phyloP scores from a whole-genome alignment of 2,888 invertebrate species.

The Masnerella sp. region DNA sequence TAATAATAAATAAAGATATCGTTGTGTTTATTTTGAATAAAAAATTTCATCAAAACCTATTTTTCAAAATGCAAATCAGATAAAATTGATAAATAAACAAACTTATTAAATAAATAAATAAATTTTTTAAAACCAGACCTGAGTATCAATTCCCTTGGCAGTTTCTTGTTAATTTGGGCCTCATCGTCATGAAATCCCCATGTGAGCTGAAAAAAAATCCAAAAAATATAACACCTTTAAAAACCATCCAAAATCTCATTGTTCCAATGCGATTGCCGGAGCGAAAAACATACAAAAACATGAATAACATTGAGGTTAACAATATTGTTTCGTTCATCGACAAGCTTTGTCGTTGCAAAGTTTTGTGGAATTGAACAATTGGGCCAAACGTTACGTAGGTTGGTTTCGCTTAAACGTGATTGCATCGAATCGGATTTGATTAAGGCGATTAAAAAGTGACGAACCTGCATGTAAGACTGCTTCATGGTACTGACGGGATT shows the following conservation, averaged over 20 bases:
- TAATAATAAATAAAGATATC: too few species aligned
- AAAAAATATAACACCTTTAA: background rate
- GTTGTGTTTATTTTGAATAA: too few species aligned
- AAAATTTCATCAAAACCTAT: too few species aligned
- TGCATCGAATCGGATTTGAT: background rate
- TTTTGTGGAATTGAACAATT: too few species aligned
- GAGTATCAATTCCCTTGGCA: slow-evolving; percentile 96
- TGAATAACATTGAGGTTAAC: slow-evolving; percentile 1
- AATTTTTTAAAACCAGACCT: slow-evolving; percentile 80
- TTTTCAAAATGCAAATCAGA: too few species aligned
- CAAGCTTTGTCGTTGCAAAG: too few species aligned
- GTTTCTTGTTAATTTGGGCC: slow-evolving; percentile 93
- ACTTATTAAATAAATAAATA: slow-evolving; percentile 9
- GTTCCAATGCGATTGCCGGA: slow-evolving; percentile 48
- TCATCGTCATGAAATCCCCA: slow-evolving; percentile 89
- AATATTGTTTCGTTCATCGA: too few species aligned
- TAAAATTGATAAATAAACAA: too few species aligned
- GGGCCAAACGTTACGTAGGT: too few species aligned
- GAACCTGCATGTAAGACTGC: slow-evolving; percentile 79
- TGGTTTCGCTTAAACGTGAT: too few species aligned
- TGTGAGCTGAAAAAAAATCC: slow-evolving; percentile 81
- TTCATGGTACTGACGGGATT: slow-evolving; percentile 77
- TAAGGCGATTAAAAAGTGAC: slow-evolving; percentile 33
- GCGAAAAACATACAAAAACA: slow-evolving; percentile 13
- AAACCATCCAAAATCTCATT: background rate